These are phyloP conservation scores for Cygnus atratus DNA, from an alignment of 2,113 vertebrate genomes.

Conservation along the genomic window DNA sequence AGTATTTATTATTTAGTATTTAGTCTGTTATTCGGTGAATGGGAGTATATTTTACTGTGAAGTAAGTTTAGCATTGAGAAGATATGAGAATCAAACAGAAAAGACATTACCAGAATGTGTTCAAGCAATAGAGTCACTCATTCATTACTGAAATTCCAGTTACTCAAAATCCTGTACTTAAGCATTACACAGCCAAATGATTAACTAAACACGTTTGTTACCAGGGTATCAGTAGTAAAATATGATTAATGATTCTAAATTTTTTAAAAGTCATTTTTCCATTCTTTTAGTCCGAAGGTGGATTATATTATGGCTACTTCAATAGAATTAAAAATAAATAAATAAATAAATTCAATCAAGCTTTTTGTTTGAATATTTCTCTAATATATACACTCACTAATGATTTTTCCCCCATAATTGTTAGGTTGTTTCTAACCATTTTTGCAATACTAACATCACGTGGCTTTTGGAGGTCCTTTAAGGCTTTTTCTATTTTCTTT, in stretches of 20 bases:
- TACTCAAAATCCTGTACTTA: not conserved
- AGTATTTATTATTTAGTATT: not conserved
- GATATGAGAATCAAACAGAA: not conserved
- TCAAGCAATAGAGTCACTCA: not conserved
- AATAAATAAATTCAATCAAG: not conserved
- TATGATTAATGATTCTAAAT: not conserved
- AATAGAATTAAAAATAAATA: not conserved
- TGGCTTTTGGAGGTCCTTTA: not conserved
- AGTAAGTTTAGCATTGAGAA: not conserved
- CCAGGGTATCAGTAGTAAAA: constrained; percentile 4
- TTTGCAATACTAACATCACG: not conserved
- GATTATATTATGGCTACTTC: not conserved
- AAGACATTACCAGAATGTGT: not conserved
- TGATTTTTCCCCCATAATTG: not conserved
- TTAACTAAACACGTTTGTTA: constrained; percentile 2
- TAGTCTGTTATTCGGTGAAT: not conserved
- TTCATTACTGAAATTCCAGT: not conserved
- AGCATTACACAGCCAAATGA: not conserved
- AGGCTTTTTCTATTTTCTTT: not conserved
- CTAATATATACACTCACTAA: constrained; percentile 32
- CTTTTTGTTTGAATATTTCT: constrained; percentile 12
- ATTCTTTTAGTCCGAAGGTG: not conserved
- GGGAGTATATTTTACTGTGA: not conserved
- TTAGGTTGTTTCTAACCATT: not conserved
- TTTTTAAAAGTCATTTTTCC: not conserved